A percentile compares a stretch with the other conserved stretches of the same genome.
phyloP scores from a whole-genome alignment of 1,140 invertebrate species.

The Tachypleus tridentatus region DNA sequence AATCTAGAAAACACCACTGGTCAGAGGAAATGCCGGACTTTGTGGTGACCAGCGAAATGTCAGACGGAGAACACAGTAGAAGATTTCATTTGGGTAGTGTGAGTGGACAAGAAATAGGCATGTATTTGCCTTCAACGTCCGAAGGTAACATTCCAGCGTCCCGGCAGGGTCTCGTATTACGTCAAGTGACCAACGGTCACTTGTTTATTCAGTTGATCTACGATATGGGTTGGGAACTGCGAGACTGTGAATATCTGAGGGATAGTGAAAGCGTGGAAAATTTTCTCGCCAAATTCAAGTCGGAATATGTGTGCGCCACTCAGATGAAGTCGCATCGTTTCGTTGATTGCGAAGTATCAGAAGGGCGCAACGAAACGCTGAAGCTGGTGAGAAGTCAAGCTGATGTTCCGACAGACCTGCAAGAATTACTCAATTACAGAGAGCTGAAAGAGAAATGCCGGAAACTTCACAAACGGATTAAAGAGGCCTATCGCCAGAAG shows the following conservation, averaged over 20 bases:
- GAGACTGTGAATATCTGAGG: constrained; percentile 52
- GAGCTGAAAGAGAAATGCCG: constrained; percentile 23
- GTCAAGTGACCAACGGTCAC: constrained; percentile 49
- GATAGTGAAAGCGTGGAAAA: background rate
- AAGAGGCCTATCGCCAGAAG: constrained; percentile 5
- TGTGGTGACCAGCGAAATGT: constrained; percentile 27
- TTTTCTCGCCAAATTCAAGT: constrained; percentile 27
- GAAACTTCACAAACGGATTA: constrained; percentile 22
- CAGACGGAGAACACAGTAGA: constrained; percentile 49
- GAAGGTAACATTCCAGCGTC: background rate
- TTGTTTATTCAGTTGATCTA: constrained; percentile 54
- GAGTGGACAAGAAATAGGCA: too few relatives aligned
- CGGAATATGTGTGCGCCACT: background rate
- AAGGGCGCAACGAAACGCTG: too few relatives aligned
- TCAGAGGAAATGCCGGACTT: constrained; percentile 3
- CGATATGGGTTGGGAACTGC: constrained; percentile 38
- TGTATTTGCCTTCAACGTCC: too few relatives aligned
- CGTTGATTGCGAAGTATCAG: too few relatives aligned
- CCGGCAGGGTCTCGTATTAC: constrained; percentile 40
- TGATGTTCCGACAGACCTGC: constrained; percentile 11
- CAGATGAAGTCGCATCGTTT: too few relatives aligned
- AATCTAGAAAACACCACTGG: too few relatives aligned
- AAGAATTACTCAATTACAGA: constrained; percentile 20
- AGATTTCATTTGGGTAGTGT: constrained; percentile 46
- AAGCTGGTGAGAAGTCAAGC: too few relatives aligned